Base-by-base conservation (phyloP, 2,797 vertebrate species). In the Tachyglossus aculeatus region DNA sequence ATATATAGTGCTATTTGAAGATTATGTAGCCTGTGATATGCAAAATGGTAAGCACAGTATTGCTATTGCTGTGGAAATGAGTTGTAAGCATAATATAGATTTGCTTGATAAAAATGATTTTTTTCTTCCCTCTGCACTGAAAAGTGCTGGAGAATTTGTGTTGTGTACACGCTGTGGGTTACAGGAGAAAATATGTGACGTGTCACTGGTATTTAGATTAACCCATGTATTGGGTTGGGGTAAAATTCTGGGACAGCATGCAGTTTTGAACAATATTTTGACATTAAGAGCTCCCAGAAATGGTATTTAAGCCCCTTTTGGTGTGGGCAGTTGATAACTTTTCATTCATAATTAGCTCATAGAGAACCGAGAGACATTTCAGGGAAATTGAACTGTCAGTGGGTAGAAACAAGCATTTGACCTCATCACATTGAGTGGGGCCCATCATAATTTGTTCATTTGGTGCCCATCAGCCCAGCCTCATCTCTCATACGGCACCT, bases 371-470 rank as follows among this genome's bases (percentile, higher is more conserved):
- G 94, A 95, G 93, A 94, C 94, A 93, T 95, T 93, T 95, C 95
- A 94, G 96, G 97, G 97, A 98, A 98, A 98, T 99, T 98, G 97
- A 98, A 99, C 97, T 98, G 97, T 98, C 97, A 98, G 95, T 93
- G 93, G 94, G 87, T 91, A 96, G 96, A 95, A 95, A 94, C 94
- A 96, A 95, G 94, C 94, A 93, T 97, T 98, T 99, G 97, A 99
- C 97, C 97, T 96, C 96, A 98, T 98, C 97, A 96, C 95, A 92
- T 94, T 95, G 95, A 95, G 94, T 95, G 95, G 96, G 96, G 96
- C 96, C 96, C 96, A 97, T 99, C 97, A 98, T 99, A 98, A 98
- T 98, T 99, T 97, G 96, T 98, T 98, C 97, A 98, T 98, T 98
- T 97, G 96, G 96, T 98, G 96, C 96, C 96, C 96, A 98, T 99